Percentiles rank a stretch among this genome's conserved stretches.
These are phyloP conservation scores for Megaceryle maxima DNA, from an alignment of 2,113 vertebrate genomes.

Conservation along the genomic window DNA sequence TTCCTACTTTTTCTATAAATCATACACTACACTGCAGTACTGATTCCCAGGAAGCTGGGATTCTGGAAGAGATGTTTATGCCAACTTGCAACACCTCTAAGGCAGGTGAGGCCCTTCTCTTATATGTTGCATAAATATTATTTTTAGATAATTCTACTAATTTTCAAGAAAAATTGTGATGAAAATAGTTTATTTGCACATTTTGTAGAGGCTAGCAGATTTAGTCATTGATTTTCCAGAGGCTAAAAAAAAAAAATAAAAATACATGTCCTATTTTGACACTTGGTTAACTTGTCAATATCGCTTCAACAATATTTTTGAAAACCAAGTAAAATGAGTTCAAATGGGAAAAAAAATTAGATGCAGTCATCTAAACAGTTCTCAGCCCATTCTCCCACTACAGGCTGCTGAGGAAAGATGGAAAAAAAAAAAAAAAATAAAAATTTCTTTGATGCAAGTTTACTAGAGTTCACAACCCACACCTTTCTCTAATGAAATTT, in stretches of 20 bases:
- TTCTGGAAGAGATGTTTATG: neutral
- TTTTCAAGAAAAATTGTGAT: neutral
- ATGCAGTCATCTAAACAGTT: neutral
- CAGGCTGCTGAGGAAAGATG: neutral
- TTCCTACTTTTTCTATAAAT: neutral
- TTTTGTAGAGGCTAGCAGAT: neutral
- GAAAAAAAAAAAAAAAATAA: neutral
- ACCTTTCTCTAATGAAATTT: neutral
- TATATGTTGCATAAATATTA: neutral
- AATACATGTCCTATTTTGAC: neutral
- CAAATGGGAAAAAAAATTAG: neutral
- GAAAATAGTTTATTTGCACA: neutral
- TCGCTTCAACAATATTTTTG: neutral
- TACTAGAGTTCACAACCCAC: neutral
- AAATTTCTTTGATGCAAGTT: neutral
- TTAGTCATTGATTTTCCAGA: neutral
- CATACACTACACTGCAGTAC: neutral
- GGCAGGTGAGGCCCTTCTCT: neutral
- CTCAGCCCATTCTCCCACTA: neutral
- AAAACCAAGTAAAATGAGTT: neutral
- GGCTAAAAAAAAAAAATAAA: neutral
- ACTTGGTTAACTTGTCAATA: neutral
- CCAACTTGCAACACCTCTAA: neutral
- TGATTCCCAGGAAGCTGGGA: neutral
- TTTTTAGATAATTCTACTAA: neutral